Base-by-base conservation (phyloP, 1,140 invertebrate genomes). In the Euura saliciscinereae region DNA sequence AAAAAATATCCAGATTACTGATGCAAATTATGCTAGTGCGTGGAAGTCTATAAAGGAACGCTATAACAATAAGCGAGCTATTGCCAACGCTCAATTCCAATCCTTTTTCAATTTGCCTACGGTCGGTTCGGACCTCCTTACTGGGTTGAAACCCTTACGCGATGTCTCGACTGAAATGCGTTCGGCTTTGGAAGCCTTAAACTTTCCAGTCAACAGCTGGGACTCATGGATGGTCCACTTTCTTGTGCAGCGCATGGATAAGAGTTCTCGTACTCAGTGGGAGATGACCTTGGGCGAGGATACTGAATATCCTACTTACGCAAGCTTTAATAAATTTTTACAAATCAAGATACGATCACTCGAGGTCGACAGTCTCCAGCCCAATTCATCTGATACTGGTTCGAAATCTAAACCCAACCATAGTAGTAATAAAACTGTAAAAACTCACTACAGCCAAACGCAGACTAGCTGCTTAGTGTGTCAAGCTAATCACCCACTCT, bases 71-170 rank as follows among this genome's bases (percentile, higher is more conserved):
- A 69, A 65, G 68, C 72, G 71, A 69, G 73, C 74, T 2, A 78
- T 78, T 4, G 74, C 74, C 7, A 73, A 75, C 71, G 76, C 72
- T 43, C 76, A 80, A 51, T 73, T 80, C 42, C 68, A 75, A 46
- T 70, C 66, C 28, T 66, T 77, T 45, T 75, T 75, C 59, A 70
- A 75, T 28, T 28, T 28, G 28, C 28, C 28, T 28, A 28, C 1
- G 28, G 28, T 28, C 28, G 28, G 28, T 28, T 28, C 28, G 1
- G 28, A 28, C 28, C 28, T 28, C 28, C 28, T 28, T 28, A 28
- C 28, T 4, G 72, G 76, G 44, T 71, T 74, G 1, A 5, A 44
- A 13, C 59, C 78, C 8, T 59, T 75, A 45, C 68, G 51, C 11
- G 74, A 76, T 70, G 75, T 69, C 11, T 8, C 78, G 1, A 65